Evolutionary conservation across 1,140 invertebrate species (phyloP), one percentile per base, ranked within the genome.

Genomic region (Heliothis subflexa): DNA sequence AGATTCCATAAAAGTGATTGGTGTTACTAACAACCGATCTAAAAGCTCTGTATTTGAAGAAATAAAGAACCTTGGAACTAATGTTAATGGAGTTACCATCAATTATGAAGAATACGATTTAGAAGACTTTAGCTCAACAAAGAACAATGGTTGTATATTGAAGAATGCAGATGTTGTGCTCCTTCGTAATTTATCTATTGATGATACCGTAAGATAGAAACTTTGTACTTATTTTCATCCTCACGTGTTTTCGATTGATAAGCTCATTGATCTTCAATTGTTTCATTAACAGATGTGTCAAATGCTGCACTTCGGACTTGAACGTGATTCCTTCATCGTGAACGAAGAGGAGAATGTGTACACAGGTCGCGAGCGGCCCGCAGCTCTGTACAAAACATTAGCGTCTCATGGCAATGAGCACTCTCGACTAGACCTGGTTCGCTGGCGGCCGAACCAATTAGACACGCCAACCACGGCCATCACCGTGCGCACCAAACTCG

Each of bases 181-280:
- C 5, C 74, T 83, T 13, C 62, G 75, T 18, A 55, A 79, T 50
- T 0, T 40, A 7, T 25, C 49, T 0, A 49, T 13, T 12, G 64
- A 79, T 21, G 78, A 77, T 57, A 13, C 78, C 18, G 73, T 75
- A 64, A 61, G 73, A 70, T 33, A 80, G 78, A 62, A 40, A 62
- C 21, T 16, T 80, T 13, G 1, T 21, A 3, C 45, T 12, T 3
- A n/a, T 33, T 3, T 21, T 21, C 18, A 49, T n/a, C 12, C 3
- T 45, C 10, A 16, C 7, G 0, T n/a, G 5, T 45, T n/a, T 64
- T n/a, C 1, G 1, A 1, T 14, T 33, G n/a, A n/a, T n/a, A 50
- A 9, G 25, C 1, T 12, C n/a, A 28, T 28, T 11, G 54, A 54
- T 18, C 40, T 28, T 14, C 2, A 16, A n/a, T n/a, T 45, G 3